A percentile compares a stretch with the other conserved stretches of the same genome.
Conservation (phyloP, 64 coral and sea anemone genomes). For the Dendronephthya gigantea region DNA sequence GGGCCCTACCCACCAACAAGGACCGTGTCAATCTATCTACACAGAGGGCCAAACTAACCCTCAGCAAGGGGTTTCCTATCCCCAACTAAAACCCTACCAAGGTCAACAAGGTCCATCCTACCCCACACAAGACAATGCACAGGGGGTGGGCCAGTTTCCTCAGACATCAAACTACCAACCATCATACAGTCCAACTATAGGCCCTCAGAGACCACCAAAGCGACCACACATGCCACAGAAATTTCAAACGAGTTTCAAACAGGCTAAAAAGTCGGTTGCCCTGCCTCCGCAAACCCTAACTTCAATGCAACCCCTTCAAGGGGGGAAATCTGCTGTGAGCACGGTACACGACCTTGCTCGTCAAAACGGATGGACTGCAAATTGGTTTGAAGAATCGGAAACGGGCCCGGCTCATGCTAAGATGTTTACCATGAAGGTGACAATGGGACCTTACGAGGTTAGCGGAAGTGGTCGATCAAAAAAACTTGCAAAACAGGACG, state of each 20-base stretch:
- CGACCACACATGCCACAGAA: neutral
- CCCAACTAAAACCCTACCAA: neutral
- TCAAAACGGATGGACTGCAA: neutral
- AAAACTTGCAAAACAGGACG: constrained; percentile 7
- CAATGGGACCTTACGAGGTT: neutral
- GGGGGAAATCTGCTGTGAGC: neutral
- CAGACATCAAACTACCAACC: neutral
- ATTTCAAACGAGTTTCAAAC: neutral
- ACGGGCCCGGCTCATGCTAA: neutral
- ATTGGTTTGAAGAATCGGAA: neutral
- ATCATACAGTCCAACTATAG: neutral
- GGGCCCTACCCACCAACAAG: neutral
- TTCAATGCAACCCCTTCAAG: neutral
- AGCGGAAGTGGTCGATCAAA: neutral
- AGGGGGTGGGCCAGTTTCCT: neutral
- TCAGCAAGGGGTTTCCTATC: too few relatives aligned
- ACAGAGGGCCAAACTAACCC: neutral
- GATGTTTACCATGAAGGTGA: constrained; percentile 6
- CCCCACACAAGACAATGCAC: neutral
- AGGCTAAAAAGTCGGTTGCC: neutral
- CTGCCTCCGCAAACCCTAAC: neutral
- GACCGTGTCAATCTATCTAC: neutral
- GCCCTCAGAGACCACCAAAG: neutral
- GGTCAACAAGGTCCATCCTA: neutral
- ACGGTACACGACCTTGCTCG: neutral